phyloP scores from a whole-genome alignment of 2,113 vertebrate genomes.

The Tragelaphus imberbis region DNA sequence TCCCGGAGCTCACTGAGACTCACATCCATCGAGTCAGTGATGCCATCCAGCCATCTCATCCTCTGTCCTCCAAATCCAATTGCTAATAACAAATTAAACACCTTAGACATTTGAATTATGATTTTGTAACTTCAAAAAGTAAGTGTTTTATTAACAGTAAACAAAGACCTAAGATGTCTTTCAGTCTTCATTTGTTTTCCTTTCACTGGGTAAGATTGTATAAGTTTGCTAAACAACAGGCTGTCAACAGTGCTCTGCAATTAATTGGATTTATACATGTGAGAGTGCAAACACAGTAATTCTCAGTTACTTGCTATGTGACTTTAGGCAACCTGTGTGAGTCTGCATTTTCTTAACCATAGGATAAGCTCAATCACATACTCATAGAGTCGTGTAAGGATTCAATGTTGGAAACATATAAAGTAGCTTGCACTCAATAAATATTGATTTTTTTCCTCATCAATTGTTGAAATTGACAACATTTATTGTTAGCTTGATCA shows the following conservation, averaged over 20 bases:
- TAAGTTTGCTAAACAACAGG: neutral
- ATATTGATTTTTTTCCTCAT: constrained; percentile 20
- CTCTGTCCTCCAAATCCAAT: neutral
- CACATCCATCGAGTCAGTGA: too few relatives aligned
- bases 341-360: constrained; percentile 7
- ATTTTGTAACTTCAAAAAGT: neutral
- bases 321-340: neutral
- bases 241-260: neutral
- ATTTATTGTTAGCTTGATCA: constrained; percentile 12
- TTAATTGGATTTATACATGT: neutral
- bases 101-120: neutral
- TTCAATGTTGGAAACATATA: neutral
- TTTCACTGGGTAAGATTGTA: neutral
- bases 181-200: neutral
- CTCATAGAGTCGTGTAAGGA: neutral
- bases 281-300: neutral
- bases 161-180: neutral
- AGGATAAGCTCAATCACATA: neutral
- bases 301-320: neutral
- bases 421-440: constrained; percentile 34
- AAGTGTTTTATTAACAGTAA: neutral
- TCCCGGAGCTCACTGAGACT: too few relatives aligned
- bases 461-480: constrained; percentile 38
- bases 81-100: neutral
- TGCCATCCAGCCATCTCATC: too few relatives aligned